A percentile compares a stretch with the other conserved stretches of the same genome.
Evolutionary conservation across 2,113 vertebrate species (phyloP).

Genomic region (Riparia riparia): DNA sequence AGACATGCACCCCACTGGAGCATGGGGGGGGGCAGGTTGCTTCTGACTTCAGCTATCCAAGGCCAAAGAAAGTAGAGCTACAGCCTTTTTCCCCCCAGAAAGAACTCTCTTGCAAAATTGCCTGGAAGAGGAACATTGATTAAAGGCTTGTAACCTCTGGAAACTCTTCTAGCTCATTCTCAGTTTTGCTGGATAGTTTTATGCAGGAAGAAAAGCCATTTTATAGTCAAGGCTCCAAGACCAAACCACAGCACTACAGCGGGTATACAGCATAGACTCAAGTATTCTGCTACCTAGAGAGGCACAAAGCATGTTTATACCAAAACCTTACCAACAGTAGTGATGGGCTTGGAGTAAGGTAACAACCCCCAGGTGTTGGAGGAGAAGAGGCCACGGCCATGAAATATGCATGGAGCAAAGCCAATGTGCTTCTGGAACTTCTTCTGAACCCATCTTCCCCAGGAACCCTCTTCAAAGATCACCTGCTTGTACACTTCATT

Average conservation of each 20-base stretch:
- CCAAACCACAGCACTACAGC: background rate
- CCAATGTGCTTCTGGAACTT: constrained; percentile 92
- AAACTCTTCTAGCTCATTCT: background rate
- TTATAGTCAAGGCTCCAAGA: background rate
- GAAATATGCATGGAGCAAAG: constrained; percentile 94
- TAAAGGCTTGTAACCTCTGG: background rate
- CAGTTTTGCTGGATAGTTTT: background rate
- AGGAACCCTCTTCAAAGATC: constrained; percentile 90
- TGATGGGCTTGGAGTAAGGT: constrained; percentile 92
- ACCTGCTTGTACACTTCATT: constrained; percentile 94
- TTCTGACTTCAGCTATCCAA: background rate
- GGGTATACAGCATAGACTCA: background rate
- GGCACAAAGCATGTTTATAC: background rate
- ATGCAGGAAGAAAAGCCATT: background rate
- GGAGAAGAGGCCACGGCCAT: constrained; percentile 92
- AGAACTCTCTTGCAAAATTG: background rate
- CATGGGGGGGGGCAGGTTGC: fast-evolving
- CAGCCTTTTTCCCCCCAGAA: fast-evolving
- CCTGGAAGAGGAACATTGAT: background rate
- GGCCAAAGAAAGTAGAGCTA: background rate
- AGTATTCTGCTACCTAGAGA: background rate
- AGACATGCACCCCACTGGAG: background rate
- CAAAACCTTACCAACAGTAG: constrained; percentile 85
- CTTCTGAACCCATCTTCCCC: constrained; percentile 85
- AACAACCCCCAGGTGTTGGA: constrained; percentile 88